These are phyloP conservation scores for Microtus obscurus DNA, from an alignment of 2,797 vertebrate species.

Conservation along the genomic window DNA sequence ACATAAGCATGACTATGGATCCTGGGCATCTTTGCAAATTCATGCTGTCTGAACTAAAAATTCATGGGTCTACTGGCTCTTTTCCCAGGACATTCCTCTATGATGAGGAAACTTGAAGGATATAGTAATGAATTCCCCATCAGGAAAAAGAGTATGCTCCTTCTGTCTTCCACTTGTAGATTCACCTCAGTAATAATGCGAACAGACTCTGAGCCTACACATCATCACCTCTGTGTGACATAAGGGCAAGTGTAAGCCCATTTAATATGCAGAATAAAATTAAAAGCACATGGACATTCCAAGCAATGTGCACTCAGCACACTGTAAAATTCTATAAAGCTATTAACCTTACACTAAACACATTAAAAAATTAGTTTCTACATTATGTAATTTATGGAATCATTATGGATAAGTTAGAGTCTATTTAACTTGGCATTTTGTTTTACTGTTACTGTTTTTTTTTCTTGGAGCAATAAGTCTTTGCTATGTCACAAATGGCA, in stretches of 20 bases:
- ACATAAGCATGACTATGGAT: accelerated
- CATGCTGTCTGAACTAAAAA: not conserved
- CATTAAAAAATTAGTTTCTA: not conserved
- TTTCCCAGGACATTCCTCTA: not conserved
- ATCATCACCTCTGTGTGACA: not conserved
- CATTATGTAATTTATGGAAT: not conserved
- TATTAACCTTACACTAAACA: not conserved
- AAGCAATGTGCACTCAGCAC: not conserved
- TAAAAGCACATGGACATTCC: not conserved
- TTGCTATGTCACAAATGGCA: not conserved
- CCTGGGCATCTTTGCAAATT: not conserved
- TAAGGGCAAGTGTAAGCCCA: not conserved
- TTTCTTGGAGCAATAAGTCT: not conserved
- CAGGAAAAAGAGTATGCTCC: not conserved
- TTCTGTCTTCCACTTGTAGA: not conserved
- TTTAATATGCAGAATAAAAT: not conserved
- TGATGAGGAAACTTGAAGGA: not conserved
- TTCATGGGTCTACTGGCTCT: not conserved
- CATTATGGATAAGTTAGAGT: too few relatives aligned
- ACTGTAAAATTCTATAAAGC: not conserved
- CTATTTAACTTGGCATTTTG: not conserved
- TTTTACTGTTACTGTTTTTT: not conserved
- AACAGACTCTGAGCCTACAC: too few relatives aligned
- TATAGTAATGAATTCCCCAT: not conserved
- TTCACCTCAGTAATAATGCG: not conserved